These are phyloP conservation scores for Drosophila anomelani DNA, from an alignment of 2,888 invertebrate genomes.

Conservation along the genomic window DNA sequence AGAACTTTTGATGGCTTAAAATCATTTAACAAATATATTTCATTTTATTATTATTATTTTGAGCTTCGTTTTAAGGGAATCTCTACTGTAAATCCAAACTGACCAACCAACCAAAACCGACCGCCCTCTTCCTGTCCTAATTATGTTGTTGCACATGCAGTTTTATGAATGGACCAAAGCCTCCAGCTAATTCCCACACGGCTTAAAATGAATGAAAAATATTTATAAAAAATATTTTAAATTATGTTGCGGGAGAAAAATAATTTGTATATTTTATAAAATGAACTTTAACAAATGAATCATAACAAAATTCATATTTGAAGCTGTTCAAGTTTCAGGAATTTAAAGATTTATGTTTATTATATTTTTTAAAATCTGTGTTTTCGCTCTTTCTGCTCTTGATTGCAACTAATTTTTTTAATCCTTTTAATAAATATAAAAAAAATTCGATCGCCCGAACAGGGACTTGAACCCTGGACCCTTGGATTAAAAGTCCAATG, in stretches of 20 bases:
- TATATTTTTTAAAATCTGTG: not conserved
- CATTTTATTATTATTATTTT: too few species aligned
- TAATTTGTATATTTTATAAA: conserved; percentile 12
- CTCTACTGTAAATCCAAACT: conserved; percentile 2
- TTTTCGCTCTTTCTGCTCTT: not conserved
- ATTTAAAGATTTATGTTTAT: not conserved
- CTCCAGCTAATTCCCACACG: conserved; percentile 68
- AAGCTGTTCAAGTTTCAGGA: not conserved
- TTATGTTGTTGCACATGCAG: conserved; percentile 61
- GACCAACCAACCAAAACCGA: conserved; percentile 6
- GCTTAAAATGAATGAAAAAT: conserved; percentile 32
- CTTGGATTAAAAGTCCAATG: conserved; percentile 85
- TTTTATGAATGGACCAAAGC: conserved; percentile 68
- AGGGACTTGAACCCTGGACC: conserved; percentile 85
- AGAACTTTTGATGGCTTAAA: too few species aligned
- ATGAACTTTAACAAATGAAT: too few species aligned
- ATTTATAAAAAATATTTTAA: conserved; percentile 33
- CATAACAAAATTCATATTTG: not conserved
- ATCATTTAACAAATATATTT: too few species aligned
- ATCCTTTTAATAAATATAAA: conserved; percentile 1
- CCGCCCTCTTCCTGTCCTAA: conserved; percentile 73
- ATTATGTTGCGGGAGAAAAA: conserved; percentile 10
- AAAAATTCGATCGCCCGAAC: conserved; percentile 71
- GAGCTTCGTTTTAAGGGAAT: not conserved
- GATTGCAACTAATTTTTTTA: not conserved